Evolutionary conservation across 92 coral and sea anemone genomes (phyloP), one percentile per base, ranked within the genome.

Genomic region (Blastomussa wellsi): DNA sequence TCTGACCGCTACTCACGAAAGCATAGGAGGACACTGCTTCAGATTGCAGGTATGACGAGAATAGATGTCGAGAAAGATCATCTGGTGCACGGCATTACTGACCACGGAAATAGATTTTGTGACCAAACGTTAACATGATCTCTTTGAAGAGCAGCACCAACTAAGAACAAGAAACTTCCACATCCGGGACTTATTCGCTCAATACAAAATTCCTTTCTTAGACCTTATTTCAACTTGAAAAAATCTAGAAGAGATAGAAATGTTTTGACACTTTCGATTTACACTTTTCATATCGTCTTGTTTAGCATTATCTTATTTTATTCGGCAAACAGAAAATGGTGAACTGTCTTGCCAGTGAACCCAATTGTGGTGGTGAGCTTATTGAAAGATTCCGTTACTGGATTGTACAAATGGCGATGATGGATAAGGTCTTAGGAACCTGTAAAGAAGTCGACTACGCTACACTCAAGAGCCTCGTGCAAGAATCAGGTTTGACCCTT

Each of bases 381-480:
- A 79, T 88, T 51, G 81, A 78, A 22, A 84, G 83, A 77, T 83
- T 88, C 79, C 85, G 91, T 53, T 83, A 82, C 31, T 88, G 88
- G 91, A 84, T 84, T 88, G 51, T 84, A 22, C 88, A 88, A 53
- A 79, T 88, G 85, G 91, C 75, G 5, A 74, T 72, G 75, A 78
- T 88, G 88, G 91, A 84, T 37, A 78, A 69, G 6, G 84, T 72
- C 38, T 52, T 84, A 78, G 57, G 36, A 15, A 32, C 37, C 47
- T 88, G 91, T 35, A 53, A 31, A 33, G 26, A 22, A 24, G 44
- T 88, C 7, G 39, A 72, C 5, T 83, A 78, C 66, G 31, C n/a
- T 5, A 37, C 3, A 52, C 71, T 88, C 2, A 72, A 47, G 78
- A 20, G 35, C 7, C 7, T 82, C 11, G 60, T 83, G 6, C 44